phyloP scores from a whole-genome alignment of 2,113 vertebrate species.

The Macquaria australasica region DNA sequence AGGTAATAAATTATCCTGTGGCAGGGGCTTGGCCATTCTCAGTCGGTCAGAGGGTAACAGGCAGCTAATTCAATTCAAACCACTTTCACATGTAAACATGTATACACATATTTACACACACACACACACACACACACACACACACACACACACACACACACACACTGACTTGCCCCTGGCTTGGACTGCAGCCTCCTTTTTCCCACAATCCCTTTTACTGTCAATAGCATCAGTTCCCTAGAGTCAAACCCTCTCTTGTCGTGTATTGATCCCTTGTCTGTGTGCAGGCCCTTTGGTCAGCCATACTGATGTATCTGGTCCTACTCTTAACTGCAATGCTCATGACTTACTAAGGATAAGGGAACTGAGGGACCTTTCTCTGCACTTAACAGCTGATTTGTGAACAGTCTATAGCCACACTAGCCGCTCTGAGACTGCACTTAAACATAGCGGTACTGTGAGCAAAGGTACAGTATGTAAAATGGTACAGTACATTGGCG shows the following conservation, averaged over 20 bases:
- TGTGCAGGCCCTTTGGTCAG: slow-evolving; percentile 36
- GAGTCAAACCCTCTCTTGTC: slow-evolving; percentile 35
- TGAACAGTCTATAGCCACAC: not conserved
- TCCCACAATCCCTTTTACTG: slow-evolving; percentile 48
- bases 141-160: not conserved
- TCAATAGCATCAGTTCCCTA: slow-evolving; percentile 64
- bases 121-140: slow-evolving; percentile 1
- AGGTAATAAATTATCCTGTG: slow-evolving; percentile 62
- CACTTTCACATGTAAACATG: slow-evolving; percentile 41
- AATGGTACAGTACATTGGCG: not conserved
- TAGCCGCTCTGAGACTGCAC: not conserved
- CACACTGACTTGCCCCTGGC: not conserved
- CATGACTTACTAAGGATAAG: slow-evolving; percentile 38
- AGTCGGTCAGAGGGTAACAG: slow-evolving; percentile 48
- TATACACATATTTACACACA: not conserved
- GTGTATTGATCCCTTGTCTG: slow-evolving; percentile 60
- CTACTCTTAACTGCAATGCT: slow-evolving; percentile 26
- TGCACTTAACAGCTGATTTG: slow-evolving; percentile 10
- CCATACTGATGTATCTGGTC: slow-evolving; percentile 24
- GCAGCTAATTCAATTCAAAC: slow-evolving; percentile 59
- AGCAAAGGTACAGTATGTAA: not conserved
- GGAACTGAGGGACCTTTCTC: slow-evolving; percentile 6
- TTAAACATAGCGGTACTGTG: not conserved
- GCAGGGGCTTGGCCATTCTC: slow-evolving; percentile 60
- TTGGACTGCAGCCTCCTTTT: slow-evolving; percentile 1